These are phyloP conservation scores for Petrocephalus microphthalmus DNA, from an alignment of 2,113 vertebrate genomes.

Conservation along the genomic window DNA sequence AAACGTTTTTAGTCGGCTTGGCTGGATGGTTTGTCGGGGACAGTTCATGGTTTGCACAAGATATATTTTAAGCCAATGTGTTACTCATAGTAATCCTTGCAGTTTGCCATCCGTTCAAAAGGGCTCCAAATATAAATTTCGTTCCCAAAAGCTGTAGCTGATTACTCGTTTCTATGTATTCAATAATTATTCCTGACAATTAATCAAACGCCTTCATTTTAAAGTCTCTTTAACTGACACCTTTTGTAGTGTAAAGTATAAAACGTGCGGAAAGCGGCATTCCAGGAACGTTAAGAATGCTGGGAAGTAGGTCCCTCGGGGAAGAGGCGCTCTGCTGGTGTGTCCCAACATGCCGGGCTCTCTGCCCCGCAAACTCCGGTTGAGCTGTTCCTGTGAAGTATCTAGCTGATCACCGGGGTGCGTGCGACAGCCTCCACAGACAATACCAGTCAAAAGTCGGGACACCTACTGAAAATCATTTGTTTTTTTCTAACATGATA, in stretches of 20 bases:
- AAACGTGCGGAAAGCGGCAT: background rate
- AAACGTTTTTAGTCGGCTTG: background rate
- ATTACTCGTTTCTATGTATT: background rate
- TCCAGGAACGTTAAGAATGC: constrained; percentile 19
- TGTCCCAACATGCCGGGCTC: constrained; percentile 42
- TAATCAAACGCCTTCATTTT: background rate
- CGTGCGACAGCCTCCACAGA: background rate
- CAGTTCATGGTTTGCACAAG: background rate
- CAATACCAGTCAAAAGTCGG: background rate
- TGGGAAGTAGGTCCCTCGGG: background rate
- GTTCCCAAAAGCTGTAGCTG: background rate
- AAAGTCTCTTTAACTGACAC: background rate
- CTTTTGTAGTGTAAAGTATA: background rate
- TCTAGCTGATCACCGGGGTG: background rate
- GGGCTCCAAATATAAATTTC: background rate
- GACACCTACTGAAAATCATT: background rate
- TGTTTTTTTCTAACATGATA: background rate
- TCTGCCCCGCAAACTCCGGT: background rate
- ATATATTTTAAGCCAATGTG: background rate
- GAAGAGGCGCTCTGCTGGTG: background rate
- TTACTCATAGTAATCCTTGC: background rate
- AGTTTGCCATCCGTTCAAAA: background rate
- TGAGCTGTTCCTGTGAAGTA: background rate
- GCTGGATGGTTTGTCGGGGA: background rate
- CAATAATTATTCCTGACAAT: background rate